Conservation (phyloP, 2,113 vertebrate genomes). For the Cyphomyrus plagiostoma region DNA sequence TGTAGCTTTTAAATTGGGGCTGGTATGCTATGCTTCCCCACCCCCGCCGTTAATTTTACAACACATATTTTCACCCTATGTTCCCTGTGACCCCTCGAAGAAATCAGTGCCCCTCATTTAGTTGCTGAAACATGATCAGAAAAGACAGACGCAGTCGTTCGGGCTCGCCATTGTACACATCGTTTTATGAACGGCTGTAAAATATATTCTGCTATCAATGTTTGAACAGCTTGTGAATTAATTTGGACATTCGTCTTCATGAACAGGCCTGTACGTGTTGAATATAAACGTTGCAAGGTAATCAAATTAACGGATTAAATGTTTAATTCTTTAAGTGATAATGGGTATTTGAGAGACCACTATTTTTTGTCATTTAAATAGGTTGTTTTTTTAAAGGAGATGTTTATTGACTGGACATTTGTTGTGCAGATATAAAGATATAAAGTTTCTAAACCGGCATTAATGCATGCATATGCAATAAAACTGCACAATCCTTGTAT, state of each 20-base stretch:
- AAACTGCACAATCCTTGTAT: neutral
- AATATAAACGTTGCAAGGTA: neutral
- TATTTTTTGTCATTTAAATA: neutral
- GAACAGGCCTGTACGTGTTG: neutral
- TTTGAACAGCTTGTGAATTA: conserved; percentile 2
- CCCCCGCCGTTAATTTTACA: conserved; percentile 28
- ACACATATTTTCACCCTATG: neutral
- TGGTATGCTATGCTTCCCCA: conserved; percentile 2
- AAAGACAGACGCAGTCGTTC: conserved; percentile 21
- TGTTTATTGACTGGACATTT: neutral
- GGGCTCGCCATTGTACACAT: conserved; percentile 15
- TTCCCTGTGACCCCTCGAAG: conserved; percentile 31
- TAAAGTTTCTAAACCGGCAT: neutral
- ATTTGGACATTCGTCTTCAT: conserved; percentile 4
- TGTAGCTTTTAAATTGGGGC: conserved; percentile 23
- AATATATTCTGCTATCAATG: neutral
- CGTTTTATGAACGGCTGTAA: neutral
- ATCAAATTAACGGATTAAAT: neutral
- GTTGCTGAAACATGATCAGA: conserved; percentile 26
- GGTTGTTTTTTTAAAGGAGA: neutral
- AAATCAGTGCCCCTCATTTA: conserved; percentile 52
- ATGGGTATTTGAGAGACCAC: neutral
- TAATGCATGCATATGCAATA: neutral
- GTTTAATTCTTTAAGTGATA: neutral
- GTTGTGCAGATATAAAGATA: neutral